phyloP scores from a whole-genome alignment of 2,888 invertebrate species.

The Plagodis dolabraria region DNA sequence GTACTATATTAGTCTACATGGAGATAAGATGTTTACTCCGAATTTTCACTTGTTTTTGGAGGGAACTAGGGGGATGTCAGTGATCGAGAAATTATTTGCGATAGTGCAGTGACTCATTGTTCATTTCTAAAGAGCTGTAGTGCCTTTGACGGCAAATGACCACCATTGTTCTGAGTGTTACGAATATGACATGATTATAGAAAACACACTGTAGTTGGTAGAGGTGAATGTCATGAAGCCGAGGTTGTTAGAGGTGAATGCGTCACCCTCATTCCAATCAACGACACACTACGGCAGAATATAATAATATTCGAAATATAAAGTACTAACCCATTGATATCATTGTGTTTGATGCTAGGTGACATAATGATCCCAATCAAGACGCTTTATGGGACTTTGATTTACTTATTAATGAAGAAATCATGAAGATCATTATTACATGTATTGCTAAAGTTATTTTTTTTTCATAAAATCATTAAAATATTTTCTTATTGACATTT shows the following conservation, averaged over 20 bases:
- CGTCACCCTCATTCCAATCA: slow-evolving; percentile 97
- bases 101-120: slow-evolving; percentile 96
- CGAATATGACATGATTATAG: slow-evolving; percentile 98
- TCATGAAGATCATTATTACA: too few relatives aligned
- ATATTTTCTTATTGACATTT: too few relatives aligned
- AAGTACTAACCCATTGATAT: slow-evolving; percentile 98
- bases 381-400: slow-evolving; percentile 94
- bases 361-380: slow-evolving; percentile 91
- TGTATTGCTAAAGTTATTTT: too few relatives aligned
- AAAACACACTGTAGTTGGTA: slow-evolving; percentile 96
- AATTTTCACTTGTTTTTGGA: slow-evolving; percentile 96
- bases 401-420: slow-evolving; percentile 93
- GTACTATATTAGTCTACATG: slow-evolving; percentile 97
- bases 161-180: slow-evolving; percentile 97
- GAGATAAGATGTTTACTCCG: slow-evolving; percentile 97
- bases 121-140: slow-evolving; percentile 96
- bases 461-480: too few relatives aligned
- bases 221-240: too few relatives aligned
- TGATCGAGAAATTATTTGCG: slow-evolving; percentile 95
- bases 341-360: slow-evolving; percentile 94
- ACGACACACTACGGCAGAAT: slow-evolving; percentile 98
- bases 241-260: too few relatives aligned
- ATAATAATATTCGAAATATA: too few relatives aligned
- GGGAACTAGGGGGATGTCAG: slow-evolving; percentile 94
- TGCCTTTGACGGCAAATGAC: slow-evolving; percentile 97